phyloP scores from a whole-genome alignment of 1,140 invertebrate genomes.

The Caenorhabditis inopinata region DNA sequence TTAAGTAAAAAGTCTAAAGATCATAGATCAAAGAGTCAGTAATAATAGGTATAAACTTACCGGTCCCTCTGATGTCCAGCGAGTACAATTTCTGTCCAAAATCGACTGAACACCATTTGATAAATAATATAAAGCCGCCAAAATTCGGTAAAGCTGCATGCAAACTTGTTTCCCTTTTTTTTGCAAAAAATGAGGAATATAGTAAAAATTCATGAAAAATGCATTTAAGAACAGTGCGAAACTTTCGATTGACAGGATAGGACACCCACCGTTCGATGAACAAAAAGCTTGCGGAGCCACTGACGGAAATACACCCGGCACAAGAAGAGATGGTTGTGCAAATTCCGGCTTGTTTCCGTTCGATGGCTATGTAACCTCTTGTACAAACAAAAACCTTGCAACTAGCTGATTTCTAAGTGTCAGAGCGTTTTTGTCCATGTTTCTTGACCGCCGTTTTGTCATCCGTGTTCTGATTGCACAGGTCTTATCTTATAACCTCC shows the following conservation, averaged over 20 bases:
- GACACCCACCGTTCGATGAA: not conserved
- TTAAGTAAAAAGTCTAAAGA: too few species aligned
- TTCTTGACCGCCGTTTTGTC: not conserved
- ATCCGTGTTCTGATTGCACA: conserved; percentile 24
- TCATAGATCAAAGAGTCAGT: too few species aligned
- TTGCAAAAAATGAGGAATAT: not conserved
- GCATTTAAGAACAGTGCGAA: not conserved
- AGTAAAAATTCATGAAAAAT: conserved; percentile 1
- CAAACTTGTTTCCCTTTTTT: not conserved
- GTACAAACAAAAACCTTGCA: not conserved
- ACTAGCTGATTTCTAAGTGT: not conserved
- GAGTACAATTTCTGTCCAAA: not conserved
- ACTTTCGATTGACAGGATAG: not conserved
- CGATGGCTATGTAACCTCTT: conserved; percentile 13
- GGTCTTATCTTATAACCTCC: conserved; percentile 8
- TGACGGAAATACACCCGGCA: not conserved
- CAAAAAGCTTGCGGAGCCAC: not conserved
- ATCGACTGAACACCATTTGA: not conserved
- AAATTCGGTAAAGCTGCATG: conserved; percentile 1
- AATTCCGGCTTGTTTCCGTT: conserved; percentile 26
- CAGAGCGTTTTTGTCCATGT: not conserved
- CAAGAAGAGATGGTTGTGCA: not conserved
- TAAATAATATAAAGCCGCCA: not conserved
- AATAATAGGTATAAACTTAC: not conserved
- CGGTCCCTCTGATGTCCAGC: not conserved